These are phyloP conservation scores for Eurypyga helias DNA, from an alignment of 2,113 vertebrate species.

Conservation along the genomic window DNA sequence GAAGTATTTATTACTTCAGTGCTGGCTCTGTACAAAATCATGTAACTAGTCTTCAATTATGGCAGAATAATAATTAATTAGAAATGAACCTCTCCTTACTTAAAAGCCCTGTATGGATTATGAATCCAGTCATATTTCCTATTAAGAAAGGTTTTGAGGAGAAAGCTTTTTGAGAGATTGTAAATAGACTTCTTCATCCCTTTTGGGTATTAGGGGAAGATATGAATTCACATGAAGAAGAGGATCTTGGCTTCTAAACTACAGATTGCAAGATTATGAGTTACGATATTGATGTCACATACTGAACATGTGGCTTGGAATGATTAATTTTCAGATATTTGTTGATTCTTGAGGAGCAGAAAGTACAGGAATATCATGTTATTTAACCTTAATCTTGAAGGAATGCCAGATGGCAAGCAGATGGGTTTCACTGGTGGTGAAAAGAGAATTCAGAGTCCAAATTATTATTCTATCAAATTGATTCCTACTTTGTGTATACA, in stretches of 20 bases:
- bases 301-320: background rate
- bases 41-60: background rate
- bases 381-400: background rate
- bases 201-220: background rate
- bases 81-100: background rate
- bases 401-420: background rate
- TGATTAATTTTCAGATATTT: background rate
- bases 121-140: background rate
- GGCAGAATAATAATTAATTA: background rate
- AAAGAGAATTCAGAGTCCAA: background rate
- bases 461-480: background rate
- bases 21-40: background rate
- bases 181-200: background rate
- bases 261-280: background rate
- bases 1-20: background rate
- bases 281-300: background rate
- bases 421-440: background rate
- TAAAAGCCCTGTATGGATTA: background rate
- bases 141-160: background rate
- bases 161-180: background rate
- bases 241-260: background rate
- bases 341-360: background rate
- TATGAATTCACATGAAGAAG: background rate
- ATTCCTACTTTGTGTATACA: background rate
- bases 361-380: background rate